phyloP scores from a whole-genome alignment of 2,797 vertebrate genomes.

The Carapus acus region DNA sequence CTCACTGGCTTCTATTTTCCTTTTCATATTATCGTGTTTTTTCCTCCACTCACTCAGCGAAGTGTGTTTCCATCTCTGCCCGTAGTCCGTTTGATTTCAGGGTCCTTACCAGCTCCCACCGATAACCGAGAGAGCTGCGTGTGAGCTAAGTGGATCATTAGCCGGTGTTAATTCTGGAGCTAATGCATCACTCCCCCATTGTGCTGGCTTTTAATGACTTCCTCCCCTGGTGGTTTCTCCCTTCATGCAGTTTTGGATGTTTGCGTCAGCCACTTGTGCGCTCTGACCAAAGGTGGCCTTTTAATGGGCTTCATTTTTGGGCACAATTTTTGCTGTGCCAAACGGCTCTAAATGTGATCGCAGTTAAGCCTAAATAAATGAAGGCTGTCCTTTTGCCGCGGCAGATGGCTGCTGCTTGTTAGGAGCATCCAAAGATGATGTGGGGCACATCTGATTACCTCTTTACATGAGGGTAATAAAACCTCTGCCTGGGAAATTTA shows the following conservation, averaged over 20 bases:
- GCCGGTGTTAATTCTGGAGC: slow-evolving; percentile 19
- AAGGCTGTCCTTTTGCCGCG: background rate
- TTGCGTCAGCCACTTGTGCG: slow-evolving; percentile 19
- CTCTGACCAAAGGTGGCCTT: slow-evolving; percentile 27
- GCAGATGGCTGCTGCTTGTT: slow-evolving; percentile 27
- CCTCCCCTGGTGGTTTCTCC: background rate
- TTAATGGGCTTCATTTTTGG: slow-evolving; percentile 41
- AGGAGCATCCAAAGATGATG: slow-evolving; percentile 6
- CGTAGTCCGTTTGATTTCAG: background rate
- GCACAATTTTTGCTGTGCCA: slow-evolving; percentile 13
- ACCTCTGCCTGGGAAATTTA: slow-evolving; percentile 12
- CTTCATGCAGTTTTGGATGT: slow-evolving; percentile 26
- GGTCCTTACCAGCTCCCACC: slow-evolving; percentile 27
- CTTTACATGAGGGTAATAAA: slow-evolving; percentile 16
- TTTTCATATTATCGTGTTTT: too few relatives aligned
- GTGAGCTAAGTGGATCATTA: slow-evolving; percentile 45
- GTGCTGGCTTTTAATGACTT: slow-evolving; percentile 30
- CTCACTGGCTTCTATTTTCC: too few relatives aligned
- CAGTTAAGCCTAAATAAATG: slow-evolving; percentile 28
- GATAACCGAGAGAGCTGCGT: slow-evolving; percentile 47
- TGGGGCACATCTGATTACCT: slow-evolving; percentile 21
- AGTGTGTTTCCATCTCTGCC: too few relatives aligned
- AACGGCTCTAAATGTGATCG: slow-evolving; percentile 30
- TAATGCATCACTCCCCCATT: slow-evolving; percentile 22
- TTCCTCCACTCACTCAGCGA: too few relatives aligned